Evolutionary conservation across 2,888 invertebrate genomes (phyloP).

Genomic region (Empis stercorea): DNA sequence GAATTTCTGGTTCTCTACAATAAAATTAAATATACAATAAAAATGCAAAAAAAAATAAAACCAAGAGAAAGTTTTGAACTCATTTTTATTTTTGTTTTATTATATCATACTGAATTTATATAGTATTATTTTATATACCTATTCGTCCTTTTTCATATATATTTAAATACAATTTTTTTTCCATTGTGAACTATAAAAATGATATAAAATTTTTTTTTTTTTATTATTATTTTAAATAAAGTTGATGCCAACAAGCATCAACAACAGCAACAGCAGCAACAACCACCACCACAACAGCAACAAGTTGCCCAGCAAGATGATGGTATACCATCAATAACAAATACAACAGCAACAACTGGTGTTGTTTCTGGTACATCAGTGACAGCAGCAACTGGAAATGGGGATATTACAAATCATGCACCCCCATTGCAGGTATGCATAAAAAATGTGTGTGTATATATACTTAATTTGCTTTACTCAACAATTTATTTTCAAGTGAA

Average conservation of each 20-base stretch:
- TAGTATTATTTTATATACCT: too few species aligned
- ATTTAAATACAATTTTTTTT: too few species aligned
- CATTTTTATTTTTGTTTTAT: too few species aligned
- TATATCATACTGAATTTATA: too few species aligned
- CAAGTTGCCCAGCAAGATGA: constrained; percentile 15
- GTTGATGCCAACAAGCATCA: constrained; percentile 28
- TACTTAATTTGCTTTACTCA: too few species aligned
- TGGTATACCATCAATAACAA: background rate
- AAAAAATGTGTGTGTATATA: constrained; percentile 10
- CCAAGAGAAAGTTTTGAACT: too few species aligned
- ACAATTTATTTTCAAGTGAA: too few species aligned
- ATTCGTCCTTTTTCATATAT: too few species aligned
- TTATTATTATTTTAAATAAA: constrained; percentile 9
- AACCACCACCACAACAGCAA: constrained; percentile 16
- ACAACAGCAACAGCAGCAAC: constrained; percentile 40
- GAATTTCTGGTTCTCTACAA: too few species aligned
- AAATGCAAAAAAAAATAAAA: too few species aligned
- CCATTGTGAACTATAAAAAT: too few species aligned
- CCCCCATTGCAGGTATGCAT: constrained; percentile 48
- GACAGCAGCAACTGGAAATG: constrained; percentile 46
- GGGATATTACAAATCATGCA: constrained; percentile 45
- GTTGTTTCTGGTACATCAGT: constrained; percentile 13
- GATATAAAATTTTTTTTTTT: background rate
- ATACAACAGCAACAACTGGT: background rate
- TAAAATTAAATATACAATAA: too few species aligned